Base-by-base conservation (phyloP, 1,140 invertebrate species). In the Zaprionus taronus region DNA sequence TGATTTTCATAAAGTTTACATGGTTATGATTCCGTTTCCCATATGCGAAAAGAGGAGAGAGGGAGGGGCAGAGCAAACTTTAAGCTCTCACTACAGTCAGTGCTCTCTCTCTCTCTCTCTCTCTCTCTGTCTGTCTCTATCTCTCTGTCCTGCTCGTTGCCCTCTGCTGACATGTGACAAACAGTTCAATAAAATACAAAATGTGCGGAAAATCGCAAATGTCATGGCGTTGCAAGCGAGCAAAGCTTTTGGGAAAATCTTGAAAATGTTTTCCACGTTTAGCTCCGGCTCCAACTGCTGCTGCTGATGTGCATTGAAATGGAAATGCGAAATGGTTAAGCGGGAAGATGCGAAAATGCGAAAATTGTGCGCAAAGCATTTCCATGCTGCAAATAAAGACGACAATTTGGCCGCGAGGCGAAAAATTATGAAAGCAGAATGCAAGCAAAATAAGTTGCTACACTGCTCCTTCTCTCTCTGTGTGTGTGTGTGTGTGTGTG, bases 201-300 rank as follows among this genome's bases (percentile, higher is more conserved):
- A 91, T 90, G 87, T 91, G 87, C 87, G 83, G 87, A 91, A 91
- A 91, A 91, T 91, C 87, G 83, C 87, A 91, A 91, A 91, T 91
- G 87, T 86, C 83, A 86, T 83, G 74, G 72, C 47, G n/a, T 4
- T 36, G 41, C n/a, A n/a, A 44, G n/a, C n/a, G 11, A 22, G 24
- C 22, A 28, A 38, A 41, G 44, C 73, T 65, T 72, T 72, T 44
- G n/a, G n/a, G 65, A 58, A 87, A 86, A 86, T 86, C 83, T 87
- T 70, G 64, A 86, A 85, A 87, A 83, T 74, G 84, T 89, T 89
- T 89, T 73, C 80, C 83, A 87, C 74, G 72, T 79, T 85, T 81
- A 64, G 61, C 55, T 57, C 26, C 36, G 49, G 22, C 22, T 72
- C 24, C 28, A 24, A 20, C 53, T 66, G 44, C 62, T 66, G 61